A percentile compares a stretch with the other conserved stretches of the same genome.
phyloP scores from a whole-genome alignment of 2,113 vertebrate genomes.

The Amia ocellicauda region DNA sequence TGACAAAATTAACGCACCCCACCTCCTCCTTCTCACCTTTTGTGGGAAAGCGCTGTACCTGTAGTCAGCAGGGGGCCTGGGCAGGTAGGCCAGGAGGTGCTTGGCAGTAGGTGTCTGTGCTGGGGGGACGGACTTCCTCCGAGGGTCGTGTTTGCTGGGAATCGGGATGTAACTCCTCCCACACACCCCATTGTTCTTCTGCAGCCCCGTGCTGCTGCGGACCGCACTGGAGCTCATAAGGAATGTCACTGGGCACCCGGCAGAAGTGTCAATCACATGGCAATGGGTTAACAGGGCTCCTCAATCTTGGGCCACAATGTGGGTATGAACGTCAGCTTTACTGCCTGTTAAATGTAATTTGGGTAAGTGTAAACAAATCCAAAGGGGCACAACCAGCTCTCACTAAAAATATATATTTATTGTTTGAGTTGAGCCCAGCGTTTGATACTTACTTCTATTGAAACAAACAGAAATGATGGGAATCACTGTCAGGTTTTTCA shows the following conservation, averaged over 20 bases:
- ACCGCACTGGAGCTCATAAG: slow-evolving; percentile 33
- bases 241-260: neutral
- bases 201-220: slow-evolving; percentile 39
- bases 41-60: slow-evolving; percentile 51
- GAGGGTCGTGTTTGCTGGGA: slow-evolving; percentile 32
- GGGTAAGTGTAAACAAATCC: neutral
- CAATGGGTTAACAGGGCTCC: neutral
- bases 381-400: neutral
- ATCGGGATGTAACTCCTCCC: too few relatives aligned
- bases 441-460: too few relatives aligned
- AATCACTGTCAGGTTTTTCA: too few relatives aligned
- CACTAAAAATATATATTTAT: neutral
- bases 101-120: slow-evolving; percentile 58
- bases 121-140: slow-evolving; percentile 64
- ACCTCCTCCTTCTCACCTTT: too few relatives aligned
- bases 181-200: slow-evolving; percentile 27
- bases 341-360: neutral
- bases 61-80: slow-evolving; percentile 48
- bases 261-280: neutral
- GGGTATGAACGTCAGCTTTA: neutral
- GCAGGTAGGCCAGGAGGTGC: slow-evolving; percentile 65
- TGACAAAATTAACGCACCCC: too few relatives aligned
- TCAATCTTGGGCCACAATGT: neutral
- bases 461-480: too few relatives aligned
- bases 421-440: too few relatives aligned